A percentile compares a stretch with the other conserved stretches of the same genome.
These are phyloP conservation scores for Aphis gossypii DNA, from an alignment of 1,140 invertebrate genomes.

Conservation along the genomic window DNA sequence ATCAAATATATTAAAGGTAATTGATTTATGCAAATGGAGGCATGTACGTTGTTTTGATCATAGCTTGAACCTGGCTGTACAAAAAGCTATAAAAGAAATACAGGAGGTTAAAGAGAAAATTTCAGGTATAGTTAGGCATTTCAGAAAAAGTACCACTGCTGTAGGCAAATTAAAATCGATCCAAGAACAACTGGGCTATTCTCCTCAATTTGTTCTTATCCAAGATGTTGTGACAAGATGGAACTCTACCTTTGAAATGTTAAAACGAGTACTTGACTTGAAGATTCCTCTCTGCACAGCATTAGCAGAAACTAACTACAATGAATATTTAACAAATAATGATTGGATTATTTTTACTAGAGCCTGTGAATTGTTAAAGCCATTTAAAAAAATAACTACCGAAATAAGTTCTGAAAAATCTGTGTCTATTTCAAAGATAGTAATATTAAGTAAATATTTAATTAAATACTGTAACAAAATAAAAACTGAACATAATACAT, in stretches of 20 bases:
- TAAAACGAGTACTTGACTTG: not conserved
- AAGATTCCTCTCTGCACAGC: not conserved
- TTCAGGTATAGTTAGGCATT: not conserved
- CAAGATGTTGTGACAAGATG: not conserved
- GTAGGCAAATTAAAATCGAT: not conserved
- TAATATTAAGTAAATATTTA: too few species aligned
- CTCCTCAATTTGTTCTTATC: not conserved
- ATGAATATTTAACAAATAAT: not conserved
- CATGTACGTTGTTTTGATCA: not conserved
- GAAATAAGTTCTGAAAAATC: conserved; percentile 13
- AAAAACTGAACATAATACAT: too few species aligned
- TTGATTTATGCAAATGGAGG: not conserved
- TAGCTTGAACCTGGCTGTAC: not conserved
- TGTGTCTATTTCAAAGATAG: not conserved
- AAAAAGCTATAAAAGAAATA: not conserved
- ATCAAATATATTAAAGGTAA: not conserved
- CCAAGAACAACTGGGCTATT: not conserved
- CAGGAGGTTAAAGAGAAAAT: not conserved
- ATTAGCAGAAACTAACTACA: not conserved
- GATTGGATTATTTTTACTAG: not conserved
- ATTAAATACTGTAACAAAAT: too few species aligned
- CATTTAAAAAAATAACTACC: not conserved
- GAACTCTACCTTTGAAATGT: not conserved
- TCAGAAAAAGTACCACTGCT: not conserved
- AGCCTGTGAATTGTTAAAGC: not conserved